phyloP scores from a whole-genome alignment of 2,797 vertebrate species.

The Astyanax mexicanus region DNA sequence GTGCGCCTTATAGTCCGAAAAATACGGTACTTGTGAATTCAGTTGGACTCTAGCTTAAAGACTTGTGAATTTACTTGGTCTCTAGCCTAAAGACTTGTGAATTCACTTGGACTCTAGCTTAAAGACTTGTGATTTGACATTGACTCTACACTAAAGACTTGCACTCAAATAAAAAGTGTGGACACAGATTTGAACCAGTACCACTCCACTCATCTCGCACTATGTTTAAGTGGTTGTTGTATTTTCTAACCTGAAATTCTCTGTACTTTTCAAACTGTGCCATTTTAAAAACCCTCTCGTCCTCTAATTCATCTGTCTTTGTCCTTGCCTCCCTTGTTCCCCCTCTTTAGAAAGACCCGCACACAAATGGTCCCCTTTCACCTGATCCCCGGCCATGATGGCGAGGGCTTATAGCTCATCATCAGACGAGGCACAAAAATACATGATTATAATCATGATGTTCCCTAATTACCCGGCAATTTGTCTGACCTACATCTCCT shows the following conservation, averaged over 20 bases:
- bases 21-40: too few relatives aligned
- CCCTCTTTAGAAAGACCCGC: conserved; percentile 9
- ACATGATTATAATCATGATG: conserved; percentile 68
- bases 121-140: too few relatives aligned
- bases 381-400: conserved; percentile 11
- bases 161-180: too few relatives aligned
- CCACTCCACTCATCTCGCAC: too few relatives aligned
- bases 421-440: conserved; percentile 68
- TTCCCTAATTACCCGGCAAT: conserved; percentile 74
- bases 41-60: too few relatives aligned
- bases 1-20: too few relatives aligned
- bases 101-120: too few relatives aligned
- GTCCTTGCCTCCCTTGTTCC: conserved; percentile 2
- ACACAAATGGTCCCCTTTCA: conserved; percentile 26
- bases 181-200: too few relatives aligned
- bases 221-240: too few relatives aligned
- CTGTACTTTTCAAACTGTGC: not conserved
- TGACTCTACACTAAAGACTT: too few relatives aligned
- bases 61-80: too few relatives aligned
- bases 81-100: too few relatives aligned
- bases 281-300: not conserved
- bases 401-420: conserved; percentile 64
- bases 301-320: conserved; percentile 6
- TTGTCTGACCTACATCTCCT: conserved; percentile 62
- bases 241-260: not conserved